These are phyloP conservation scores for Litoditis marina DNA, from an alignment of 2,888 invertebrate genomes.

Conservation along the genomic window DNA sequence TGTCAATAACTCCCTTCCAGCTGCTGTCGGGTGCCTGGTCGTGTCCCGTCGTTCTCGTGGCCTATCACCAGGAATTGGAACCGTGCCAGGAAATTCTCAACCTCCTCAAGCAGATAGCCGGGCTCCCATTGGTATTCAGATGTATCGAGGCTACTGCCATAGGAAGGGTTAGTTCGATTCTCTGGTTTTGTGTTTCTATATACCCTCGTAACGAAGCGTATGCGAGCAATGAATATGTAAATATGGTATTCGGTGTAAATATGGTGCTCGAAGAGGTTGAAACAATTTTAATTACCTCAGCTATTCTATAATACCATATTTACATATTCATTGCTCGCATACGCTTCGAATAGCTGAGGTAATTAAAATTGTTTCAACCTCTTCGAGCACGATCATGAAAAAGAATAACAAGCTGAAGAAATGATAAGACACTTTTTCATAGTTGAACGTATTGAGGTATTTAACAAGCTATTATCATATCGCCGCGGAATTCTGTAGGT, in stretches of 20 bases:
- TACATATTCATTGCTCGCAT: background rate
- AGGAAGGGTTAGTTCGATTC: background rate
- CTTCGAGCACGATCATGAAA: background rate
- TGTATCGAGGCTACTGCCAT: background rate
- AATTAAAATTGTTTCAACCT: background rate
- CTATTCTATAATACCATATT: background rate
- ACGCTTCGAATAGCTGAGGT: background rate
- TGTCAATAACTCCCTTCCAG: background rate
- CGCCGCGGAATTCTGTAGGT: too few relatives aligned
- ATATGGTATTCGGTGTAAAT: background rate
- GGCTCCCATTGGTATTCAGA: background rate
- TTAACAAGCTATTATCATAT: background rate
- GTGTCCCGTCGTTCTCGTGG: background rate
- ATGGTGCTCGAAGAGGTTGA: background rate
- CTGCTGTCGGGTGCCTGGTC: background rate
- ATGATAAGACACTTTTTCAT: too few relatives aligned
- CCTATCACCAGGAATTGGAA: background rate
- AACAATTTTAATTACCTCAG: background rate
- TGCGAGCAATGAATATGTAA: background rate
- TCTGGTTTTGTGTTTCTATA: background rate
- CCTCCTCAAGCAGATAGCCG: background rate
- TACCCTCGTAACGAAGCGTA: background rate
- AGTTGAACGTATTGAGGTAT: background rate
- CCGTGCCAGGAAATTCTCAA: background rate
- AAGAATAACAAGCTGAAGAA: background rate